Evolutionary conservation across 1,140 invertebrate genomes (phyloP), one percentile per base, ranked within the genome.

Genomic region (Drosophila ambigua): DNA sequence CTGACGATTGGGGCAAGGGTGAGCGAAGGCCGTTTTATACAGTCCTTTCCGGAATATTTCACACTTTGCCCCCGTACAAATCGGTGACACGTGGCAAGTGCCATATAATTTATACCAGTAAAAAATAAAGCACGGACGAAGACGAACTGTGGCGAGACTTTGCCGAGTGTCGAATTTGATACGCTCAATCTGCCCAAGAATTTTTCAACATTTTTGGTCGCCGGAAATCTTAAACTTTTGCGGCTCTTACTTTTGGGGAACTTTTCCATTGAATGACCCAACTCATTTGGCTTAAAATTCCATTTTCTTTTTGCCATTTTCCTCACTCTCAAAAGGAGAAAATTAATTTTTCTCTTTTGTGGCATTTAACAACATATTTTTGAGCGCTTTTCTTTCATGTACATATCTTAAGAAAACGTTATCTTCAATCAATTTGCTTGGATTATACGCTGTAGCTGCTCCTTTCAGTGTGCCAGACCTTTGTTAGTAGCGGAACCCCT

Each of bases 31-130:
- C 54, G 62, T 79, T 88, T 88, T 88, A 87, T 84, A 73, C 73
- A 88, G 79, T 88, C 84, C 83, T 87, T 87, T 80, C 79, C 72
- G 83, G 72, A 68, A 89, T 88, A 83, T 87, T 88, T 88, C 83
- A 88, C 83, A 88, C 83, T 88, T 87, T 71, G 24, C 62, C 60
- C 72, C 63, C 72, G 72, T 65, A 83, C 83, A 88, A 71, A 88
- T 88, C 83, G 89, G 59, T 68, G 83, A 88, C 83, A 88, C 83
- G 83, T 88, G 83, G 79, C 83, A 79, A 88, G 72, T 77, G 79
- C 84, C 76, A 83, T 79, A 88, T 83, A 88, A 88, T 88, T 88
- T 89, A 74, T 83, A 84, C 62, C 63, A 41, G 43, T 44, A 43
- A 57, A 67, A 8, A 61, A 69, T 39, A 71, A 44, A 35, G 35